Evolutionary conservation across 2,113 vertebrate genomes (phyloP).

Genomic region (Sula dactylatra): DNA sequence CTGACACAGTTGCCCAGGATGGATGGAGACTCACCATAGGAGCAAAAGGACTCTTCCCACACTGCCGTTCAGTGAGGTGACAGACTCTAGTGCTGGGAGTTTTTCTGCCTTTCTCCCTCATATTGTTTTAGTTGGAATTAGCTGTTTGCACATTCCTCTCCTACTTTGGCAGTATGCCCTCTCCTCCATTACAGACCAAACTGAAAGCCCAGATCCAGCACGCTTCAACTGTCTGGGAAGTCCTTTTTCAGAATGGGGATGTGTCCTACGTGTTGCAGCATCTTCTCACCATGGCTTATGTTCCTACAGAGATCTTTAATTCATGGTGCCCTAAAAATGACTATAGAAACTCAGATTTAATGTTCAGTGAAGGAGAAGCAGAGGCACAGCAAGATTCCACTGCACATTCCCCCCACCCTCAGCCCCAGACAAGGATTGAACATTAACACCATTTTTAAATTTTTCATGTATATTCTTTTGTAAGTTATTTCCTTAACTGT

Average conservation of each 20-base stretch:
- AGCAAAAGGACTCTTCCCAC: neutral
- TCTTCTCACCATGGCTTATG: neutral
- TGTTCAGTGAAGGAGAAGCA: constrained; percentile 26
- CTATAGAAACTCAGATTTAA: neutral
- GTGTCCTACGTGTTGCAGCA: neutral
- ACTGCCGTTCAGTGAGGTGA: neutral
- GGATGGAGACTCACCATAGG: neutral
- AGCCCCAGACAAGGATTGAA: neutral
- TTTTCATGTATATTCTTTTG: neutral
- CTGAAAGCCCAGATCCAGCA: neutral
- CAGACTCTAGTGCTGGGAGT: neutral
- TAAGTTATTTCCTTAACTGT: neutral
- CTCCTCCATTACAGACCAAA: neutral
- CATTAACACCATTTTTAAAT: neutral
- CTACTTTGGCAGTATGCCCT: neutral
- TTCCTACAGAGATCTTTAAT: constrained; percentile 19
- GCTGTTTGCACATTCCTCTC: constrained; percentile 34
- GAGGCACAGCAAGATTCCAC: neutral
- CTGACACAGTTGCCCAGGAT: neutral
- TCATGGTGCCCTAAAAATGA: constrained; percentile 36
- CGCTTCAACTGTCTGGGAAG: neutral
- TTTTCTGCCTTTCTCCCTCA: neutral
- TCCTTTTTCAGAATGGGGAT: neutral
- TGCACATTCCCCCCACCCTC: neutral
- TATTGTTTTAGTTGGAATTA: constrained; percentile 37